Base-by-base conservation (phyloP, 2,888 invertebrate species). In the Phengaris arion region DNA sequence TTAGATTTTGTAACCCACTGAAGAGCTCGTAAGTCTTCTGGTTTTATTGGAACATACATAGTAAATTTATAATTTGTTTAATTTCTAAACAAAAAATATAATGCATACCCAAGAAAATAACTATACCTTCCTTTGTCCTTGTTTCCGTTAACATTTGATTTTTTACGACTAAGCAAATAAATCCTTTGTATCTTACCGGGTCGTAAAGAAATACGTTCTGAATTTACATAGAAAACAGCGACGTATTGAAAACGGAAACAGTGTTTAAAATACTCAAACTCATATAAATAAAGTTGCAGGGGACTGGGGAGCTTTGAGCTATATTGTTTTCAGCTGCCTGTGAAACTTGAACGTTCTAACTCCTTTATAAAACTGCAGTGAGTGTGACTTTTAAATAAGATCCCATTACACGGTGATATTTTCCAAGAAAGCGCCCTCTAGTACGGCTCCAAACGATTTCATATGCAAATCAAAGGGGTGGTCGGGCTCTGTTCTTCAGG, bases 321-420 rank as follows among this genome's bases (percentile, higher is more conserved):
- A 73, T 68, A 79, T 78, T 79, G 77, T 78, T 79, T 79, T 76
- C 75, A 74, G 76, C 69, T 72, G 73, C 64, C 74, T 76, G 77
- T 79, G 78, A 78, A 80, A 80, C 76, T 79, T 79, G 79, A 75
- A 74, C 79, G 78, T 76, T 80, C 78, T 80, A 79, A 80, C 79
- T 79, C 80, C 77, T 80, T 79, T 81, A 80, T 80, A 85, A 89
- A 87, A 85, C 86, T 83, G 84, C 85, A 85, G 82, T 82, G 80
- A 83, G 83, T 85, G 88, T 87, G 86, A 88, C 85, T 89, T 89
- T 89, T 88, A 89, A 89, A 89, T 87, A 88, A 87, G 89, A 87
- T 86, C 84, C 81, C 83, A 77, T 76, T 78, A 75, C 78, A 77
- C 46, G 75, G 78, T 77, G 76, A 81, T 81, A 82, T 87, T 86